These are phyloP conservation scores for Carassius gibelio DNA, from an alignment of 2,113 vertebrate genomes.

Conservation along the genomic window DNA sequence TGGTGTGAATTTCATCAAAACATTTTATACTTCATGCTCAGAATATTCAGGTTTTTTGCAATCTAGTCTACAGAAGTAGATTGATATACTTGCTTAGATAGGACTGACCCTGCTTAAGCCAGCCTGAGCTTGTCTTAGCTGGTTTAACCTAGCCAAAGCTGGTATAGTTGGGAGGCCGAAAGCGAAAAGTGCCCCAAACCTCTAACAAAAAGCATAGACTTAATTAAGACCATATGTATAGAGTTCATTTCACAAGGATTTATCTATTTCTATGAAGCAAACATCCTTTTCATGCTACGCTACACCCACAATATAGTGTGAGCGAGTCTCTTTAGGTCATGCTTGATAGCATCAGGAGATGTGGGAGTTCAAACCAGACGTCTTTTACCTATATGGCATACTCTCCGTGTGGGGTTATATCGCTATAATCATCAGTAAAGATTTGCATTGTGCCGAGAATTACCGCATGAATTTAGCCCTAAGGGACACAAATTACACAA, in stretches of 20 bases:
- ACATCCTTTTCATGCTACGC: not conserved
- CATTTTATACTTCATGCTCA: not conserved
- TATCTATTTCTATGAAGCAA: conserved; percentile 23
- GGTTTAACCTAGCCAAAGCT: not conserved
- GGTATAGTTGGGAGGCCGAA: not conserved
- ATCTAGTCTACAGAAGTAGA: not conserved
- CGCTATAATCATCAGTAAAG: not conserved
- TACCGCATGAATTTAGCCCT: not conserved
- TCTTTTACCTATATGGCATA: conserved; percentile 15
- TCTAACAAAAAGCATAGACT: not conserved
- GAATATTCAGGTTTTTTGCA: not conserved
- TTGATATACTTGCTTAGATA: not conserved
- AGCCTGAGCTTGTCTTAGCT: not conserved
- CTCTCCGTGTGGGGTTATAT: conserved; percentile 14
- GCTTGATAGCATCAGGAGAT: conserved; percentile 9
- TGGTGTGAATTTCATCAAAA: not conserved
- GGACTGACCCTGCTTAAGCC: not conserved
- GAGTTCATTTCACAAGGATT: conserved; percentile 15
- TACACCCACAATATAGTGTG: not conserved
- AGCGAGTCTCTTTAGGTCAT: not conserved
- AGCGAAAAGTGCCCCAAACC: not conserved
- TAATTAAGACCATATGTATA: not conserved
- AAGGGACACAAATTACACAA: not conserved
- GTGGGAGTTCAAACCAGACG: not conserved
- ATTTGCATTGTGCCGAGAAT: not conserved